phyloP scores from a whole-genome alignment of 1,140 invertebrate species.

The Charaxes varanes region DNA sequence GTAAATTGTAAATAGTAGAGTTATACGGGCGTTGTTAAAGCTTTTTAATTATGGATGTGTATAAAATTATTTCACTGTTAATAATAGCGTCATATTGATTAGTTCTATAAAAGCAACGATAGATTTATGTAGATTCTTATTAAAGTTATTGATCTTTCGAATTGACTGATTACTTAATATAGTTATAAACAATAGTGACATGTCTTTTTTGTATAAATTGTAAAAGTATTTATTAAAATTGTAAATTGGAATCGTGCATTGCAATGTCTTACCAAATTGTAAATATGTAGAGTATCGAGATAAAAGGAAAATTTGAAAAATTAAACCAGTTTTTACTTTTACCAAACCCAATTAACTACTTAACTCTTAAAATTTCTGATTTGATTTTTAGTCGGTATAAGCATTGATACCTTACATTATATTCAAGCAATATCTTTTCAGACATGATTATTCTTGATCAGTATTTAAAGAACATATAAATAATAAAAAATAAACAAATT shows the following conservation, averaged over 20 bases:
- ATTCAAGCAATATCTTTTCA: no score
- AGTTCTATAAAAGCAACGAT: conserved; percentile 6
- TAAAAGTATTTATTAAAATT: conserved; percentile 50
- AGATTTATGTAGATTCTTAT: conserved; percentile 16
- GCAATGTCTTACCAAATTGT: conserved; percentile 24
- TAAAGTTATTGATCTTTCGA: conserved; percentile 18
- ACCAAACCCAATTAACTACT: no score
- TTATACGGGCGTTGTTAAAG: conserved; percentile 30
- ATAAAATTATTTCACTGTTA: conserved; percentile 30
- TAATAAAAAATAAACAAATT: no score
- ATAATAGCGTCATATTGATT: conserved; percentile 10
- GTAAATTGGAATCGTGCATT: conserved; percentile 10
- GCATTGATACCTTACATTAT: no score
- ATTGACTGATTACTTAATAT: conserved; percentile 52
- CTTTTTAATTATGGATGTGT: conserved; percentile 26
- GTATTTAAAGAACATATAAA: no score
- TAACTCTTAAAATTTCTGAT: no score
- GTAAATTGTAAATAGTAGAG: conserved; percentile 16
- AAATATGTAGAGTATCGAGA: conserved; percentile 40
- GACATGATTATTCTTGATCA: no score
- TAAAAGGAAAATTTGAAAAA: conserved; percentile 18
- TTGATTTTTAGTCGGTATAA: no score
- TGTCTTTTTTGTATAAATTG: conserved; percentile 37
- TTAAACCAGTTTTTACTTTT: conserved; percentile 14
- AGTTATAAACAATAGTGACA: conserved; percentile 5